Percentiles rank a stretch among this genome's conserved stretches.
phyloP scores from a whole-genome alignment of 2,888 invertebrate species.

The Chrysotoxum bicinctum region DNA sequence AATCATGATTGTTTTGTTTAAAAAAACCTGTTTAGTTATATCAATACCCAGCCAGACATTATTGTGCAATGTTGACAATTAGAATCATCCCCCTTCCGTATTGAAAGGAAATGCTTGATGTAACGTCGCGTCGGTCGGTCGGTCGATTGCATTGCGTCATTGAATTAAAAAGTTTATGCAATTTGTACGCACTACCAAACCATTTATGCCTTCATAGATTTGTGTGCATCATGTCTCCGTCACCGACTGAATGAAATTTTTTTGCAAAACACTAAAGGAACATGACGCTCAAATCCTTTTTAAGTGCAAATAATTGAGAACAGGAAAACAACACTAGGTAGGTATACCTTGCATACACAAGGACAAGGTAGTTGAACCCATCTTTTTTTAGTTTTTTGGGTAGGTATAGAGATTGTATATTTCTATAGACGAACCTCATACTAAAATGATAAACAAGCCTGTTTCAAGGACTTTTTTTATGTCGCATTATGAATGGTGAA shows the following conservation, averaged over 20 bases:
- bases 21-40: neutral
- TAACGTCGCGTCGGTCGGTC: neutral
- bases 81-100: conserved; percentile 20
- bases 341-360: neutral
- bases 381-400: conserved; percentile 6
- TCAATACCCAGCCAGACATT: neutral
- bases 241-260: neutral
- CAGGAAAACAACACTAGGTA: conserved; percentile 33
- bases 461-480: conserved; percentile 60
- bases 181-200: conserved; percentile 13
- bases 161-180: conserved; percentile 25
- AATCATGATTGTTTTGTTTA: no score
- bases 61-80: neutral
- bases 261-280: conserved; percentile 25
- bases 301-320: conserved; percentile 46
- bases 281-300: conserved; percentile 32
- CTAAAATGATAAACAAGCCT: conserved; percentile 43
- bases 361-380: conserved; percentile 55
- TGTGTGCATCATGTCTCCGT: neutral
- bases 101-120: neutral
- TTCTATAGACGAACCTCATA: conserved; percentile 10
- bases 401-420: neutral
- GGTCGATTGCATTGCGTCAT: neutral
- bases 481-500: conserved; percentile 53
- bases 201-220: no score